A percentile compares a stretch with the other conserved stretches of the same genome.
phyloP scores from a whole-genome alignment of 2,888 invertebrate genomes.

The Eudasyphora cyanicolor region DNA sequence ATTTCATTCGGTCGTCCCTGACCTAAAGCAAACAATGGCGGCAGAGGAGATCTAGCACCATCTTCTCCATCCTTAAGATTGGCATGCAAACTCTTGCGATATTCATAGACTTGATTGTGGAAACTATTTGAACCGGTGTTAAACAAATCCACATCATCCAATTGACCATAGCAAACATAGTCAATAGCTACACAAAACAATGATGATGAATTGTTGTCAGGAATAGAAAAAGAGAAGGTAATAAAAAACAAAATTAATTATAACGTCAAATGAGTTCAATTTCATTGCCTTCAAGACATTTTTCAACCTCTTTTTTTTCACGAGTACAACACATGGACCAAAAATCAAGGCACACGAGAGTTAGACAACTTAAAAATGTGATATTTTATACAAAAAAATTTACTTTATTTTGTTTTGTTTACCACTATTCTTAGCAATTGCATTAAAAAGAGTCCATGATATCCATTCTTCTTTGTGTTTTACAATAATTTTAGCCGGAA shows the following conservation, averaged over 20 bases:
- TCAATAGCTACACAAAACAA: conserved; percentile 72
- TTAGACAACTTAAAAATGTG: neutral
- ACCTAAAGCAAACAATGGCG: conserved; percentile 72
- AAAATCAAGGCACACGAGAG: conserved; percentile 47
- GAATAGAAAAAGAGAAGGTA: neutral
- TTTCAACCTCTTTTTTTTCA: conserved; percentile 52
- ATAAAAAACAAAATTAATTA: conserved; percentile 27
- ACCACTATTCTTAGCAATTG: neutral
- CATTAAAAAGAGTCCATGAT: conserved; percentile 66
- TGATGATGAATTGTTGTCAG: neutral
- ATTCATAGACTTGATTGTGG: conserved; percentile 76
- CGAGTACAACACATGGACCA: conserved; percentile 76
- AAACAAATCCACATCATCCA: conserved; percentile 76
- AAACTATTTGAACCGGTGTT: conserved; percentile 76
- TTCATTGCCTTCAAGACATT: conserved; percentile 78
- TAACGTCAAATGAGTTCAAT: conserved; percentile 65
- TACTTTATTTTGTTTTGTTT: conserved; percentile 24
- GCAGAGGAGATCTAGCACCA: conserved; percentile 70
- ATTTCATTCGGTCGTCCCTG: conserved; percentile 63
- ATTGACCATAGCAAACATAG: conserved; percentile 76
- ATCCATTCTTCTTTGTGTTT: conserved; percentile 18
- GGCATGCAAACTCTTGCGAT: conserved; percentile 75
- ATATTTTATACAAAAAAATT: conserved; percentile 20
- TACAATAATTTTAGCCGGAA: conserved; percentile 64
- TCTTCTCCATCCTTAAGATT: conserved; percentile 73